These are phyloP conservation scores for Chaetogeoica ovagalla DNA, from an alignment of 2,888 invertebrate genomes.

Conservation along the genomic window DNA sequence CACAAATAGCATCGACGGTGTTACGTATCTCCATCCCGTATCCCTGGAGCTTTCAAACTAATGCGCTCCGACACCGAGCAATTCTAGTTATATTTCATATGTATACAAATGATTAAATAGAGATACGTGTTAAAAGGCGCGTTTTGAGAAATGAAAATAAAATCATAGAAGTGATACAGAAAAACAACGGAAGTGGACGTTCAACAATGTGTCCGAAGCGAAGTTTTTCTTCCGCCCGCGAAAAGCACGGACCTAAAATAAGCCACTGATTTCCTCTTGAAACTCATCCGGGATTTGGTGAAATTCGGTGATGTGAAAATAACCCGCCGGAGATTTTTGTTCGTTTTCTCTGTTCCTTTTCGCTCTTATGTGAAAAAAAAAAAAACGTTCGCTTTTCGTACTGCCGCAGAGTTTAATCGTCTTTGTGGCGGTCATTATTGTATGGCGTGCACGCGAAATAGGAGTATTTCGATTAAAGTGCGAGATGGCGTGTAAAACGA, in stretches of 20 bases:
- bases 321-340: background rate
- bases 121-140: conserved; percentile 30
- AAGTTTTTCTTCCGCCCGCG: background rate
- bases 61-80: conserved; percentile 35
- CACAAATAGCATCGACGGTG: conserved; percentile 14
- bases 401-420: conserved; percentile 21
- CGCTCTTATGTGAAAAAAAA: conserved; percentile 12
- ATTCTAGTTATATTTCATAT: conserved; percentile 48
- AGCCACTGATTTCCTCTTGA: conserved; percentile 24
- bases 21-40: conserved; percentile 16
- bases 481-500: background rate
- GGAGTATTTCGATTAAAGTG: too few species aligned
- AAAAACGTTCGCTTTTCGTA: conserved; percentile 19
- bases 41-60: conserved; percentile 36
- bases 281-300: background rate
- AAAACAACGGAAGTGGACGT: background rate
- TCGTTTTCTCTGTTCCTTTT: conserved; percentile 2
- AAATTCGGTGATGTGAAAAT: conserved; percentile 21
- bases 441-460: background rate
- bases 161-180: conserved; percentile 11
- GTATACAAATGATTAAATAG: background rate
- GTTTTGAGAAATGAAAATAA: conserved; percentile 3
- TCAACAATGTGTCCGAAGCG: conserved; percentile 24
- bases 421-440: conserved; percentile 16
- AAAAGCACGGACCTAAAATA: background rate